Evolutionary conservation across 1,140 invertebrate species (phyloP).

Genomic region (Drosophila kikkawai): DNA sequence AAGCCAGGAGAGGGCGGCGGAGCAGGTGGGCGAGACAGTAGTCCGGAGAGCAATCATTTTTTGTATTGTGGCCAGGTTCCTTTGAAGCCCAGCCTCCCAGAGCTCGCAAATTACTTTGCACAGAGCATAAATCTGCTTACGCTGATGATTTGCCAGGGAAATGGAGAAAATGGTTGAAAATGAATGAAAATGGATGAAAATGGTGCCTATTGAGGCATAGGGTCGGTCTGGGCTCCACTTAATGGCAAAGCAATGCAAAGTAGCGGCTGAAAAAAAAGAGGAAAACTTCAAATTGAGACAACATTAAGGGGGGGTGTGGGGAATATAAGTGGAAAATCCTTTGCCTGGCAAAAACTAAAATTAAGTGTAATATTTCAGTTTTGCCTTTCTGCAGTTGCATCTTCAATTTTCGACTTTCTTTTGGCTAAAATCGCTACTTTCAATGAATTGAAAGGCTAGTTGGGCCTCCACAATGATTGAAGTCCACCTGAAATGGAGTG

Average conservation of each 20-base stretch:
- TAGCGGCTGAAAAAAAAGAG: slow-evolving; percentile 4
- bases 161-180: not conserved
- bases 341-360: not conserved
- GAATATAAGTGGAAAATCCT: slow-evolving; percentile 12
- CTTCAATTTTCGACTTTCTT: not conserved
- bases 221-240: slow-evolving; percentile 18
- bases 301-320: not conserved
- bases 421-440: slow-evolving; percentile 10
- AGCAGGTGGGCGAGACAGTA: not conserved
- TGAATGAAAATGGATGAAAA: slow-evolving; percentile 9
- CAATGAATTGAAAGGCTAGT: slow-evolving; percentile 58
- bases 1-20: not conserved
- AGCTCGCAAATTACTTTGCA: slow-evolving; percentile 43
- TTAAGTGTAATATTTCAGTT: slow-evolving; percentile 1
- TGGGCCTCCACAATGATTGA: slow-evolving; percentile 16
- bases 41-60: slow-evolving; percentile 53
- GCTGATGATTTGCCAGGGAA: slow-evolving; percentile 44
- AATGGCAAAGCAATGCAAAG: slow-evolving; percentile 36
- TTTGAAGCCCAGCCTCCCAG: slow-evolving; percentile 26
- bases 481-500: slow-evolving; percentile 15
- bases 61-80: slow-evolving; percentile 50
- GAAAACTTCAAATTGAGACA: slow-evolving; percentile 35
- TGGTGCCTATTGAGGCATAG: slow-evolving; percentile 23
- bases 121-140: slow-evolving; percentile 65
- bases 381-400: not conserved